These are phyloP conservation scores for Cheiracanthium punctorium DNA, from an alignment of 2,888 invertebrate genomes.

Conservation along the genomic window DNA sequence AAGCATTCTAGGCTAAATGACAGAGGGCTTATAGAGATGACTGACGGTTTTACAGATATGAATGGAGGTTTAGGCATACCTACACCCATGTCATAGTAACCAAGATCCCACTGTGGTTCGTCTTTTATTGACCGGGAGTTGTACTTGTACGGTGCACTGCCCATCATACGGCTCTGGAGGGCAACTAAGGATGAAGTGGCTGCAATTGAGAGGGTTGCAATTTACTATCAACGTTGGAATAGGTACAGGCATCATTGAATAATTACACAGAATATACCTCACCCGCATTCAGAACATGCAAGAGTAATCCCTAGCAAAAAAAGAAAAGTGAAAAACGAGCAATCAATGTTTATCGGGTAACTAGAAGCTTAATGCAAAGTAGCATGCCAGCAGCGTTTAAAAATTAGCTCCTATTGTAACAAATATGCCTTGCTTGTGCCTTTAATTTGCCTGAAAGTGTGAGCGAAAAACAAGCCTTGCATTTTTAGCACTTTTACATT, in stretches of 20 bases:
- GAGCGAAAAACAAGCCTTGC: too few species aligned
- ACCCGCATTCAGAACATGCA: conserved; percentile 20
- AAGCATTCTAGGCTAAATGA: background rate
- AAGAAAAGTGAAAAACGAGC: background rate
- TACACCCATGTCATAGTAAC: conserved; percentile 70
- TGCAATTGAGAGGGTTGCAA: conserved; percentile 58
- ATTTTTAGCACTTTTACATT: too few species aligned
- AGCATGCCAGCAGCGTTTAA: background rate
- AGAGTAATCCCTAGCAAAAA: background rate
- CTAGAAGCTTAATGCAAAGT: conserved; percentile 1
- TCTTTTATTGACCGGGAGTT: conserved; percentile 69
- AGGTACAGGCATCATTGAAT: conserved; percentile 7
- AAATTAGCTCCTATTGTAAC: background rate
- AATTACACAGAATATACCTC: conserved; percentile 32
- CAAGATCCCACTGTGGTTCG: conserved; percentile 68
- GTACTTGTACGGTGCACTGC: conserved; percentile 67
- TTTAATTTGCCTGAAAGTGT: too few species aligned
- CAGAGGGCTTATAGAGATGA: background rate
- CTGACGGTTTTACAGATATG: conserved; percentile 27
- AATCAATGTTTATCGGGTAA: background rate
- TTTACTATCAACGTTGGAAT: conserved; percentile 50
- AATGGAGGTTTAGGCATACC: conserved; percentile 70
- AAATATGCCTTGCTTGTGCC: too few species aligned
- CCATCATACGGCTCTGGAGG: conserved; percentile 69
- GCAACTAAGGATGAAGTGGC: conserved; percentile 67